A percentile compares a stretch with the other conserved stretches of the same genome.
phyloP scores from a whole-genome alignment of 2,888 invertebrate genomes.

The Ligdia adustata region DNA sequence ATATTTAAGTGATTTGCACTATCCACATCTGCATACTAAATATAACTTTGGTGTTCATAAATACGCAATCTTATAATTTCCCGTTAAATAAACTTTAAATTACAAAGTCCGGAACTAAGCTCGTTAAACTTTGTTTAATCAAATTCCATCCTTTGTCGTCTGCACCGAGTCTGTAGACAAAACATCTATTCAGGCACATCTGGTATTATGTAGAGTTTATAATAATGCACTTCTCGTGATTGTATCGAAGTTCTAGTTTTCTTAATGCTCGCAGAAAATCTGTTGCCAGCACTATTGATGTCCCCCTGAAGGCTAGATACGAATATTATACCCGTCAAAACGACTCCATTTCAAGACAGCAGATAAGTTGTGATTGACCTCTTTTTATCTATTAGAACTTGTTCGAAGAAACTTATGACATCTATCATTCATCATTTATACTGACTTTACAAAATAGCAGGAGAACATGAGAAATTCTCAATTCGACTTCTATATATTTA shows the following conservation, averaged over 20 bases:
- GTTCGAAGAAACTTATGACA: no score
- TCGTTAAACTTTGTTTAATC: conserved; percentile 35
- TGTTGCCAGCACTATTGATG: no score
- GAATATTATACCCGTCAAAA: no score
- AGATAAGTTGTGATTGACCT: no score
- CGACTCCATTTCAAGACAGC: no score
- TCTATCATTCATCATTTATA: no score
- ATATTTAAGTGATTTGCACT: background rate
- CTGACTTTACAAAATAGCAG: no score
- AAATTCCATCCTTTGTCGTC: conserved; percentile 37
- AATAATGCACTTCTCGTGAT: conserved; percentile 4
- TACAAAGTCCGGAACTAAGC: conserved; percentile 31
- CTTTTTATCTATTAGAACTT: no score
- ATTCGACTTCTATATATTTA: no score
- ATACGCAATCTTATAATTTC: conserved; percentile 24
- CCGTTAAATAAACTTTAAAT: conserved; percentile 28
- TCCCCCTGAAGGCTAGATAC: no score
- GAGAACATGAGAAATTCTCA: no score
- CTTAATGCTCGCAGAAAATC: no score
- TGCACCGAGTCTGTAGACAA: conserved; percentile 33
- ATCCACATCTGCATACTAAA: background rate
- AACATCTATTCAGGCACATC: conserved; percentile 27
- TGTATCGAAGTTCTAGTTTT: background rate
- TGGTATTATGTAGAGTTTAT: conserved; percentile 14
- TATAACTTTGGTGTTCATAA: background rate